These are phyloP conservation scores for Schizopygopsis pylzovi DNA, from an alignment of 2,797 vertebrate genomes.

Conservation along the genomic window DNA sequence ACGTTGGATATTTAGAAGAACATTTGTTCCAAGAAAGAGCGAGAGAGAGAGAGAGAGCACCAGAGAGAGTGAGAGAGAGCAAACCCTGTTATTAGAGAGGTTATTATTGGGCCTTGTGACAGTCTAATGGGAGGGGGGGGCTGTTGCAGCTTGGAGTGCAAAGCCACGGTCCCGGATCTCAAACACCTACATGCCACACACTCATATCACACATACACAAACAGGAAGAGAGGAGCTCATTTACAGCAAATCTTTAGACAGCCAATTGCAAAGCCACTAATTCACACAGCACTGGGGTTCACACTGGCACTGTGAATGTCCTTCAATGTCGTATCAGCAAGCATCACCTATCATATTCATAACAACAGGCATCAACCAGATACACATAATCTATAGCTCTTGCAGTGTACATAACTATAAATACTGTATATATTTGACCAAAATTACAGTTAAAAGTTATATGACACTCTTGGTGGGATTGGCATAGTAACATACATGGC, in stretches of 20 bases:
- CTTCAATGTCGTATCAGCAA: conserved; percentile 5
- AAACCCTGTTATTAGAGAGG: conserved; percentile 65
- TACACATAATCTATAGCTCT: neutral
- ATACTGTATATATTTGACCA: neutral
- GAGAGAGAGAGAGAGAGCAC: conserved; percentile 41
- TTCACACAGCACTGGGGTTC: conserved; percentile 47
- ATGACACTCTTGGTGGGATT: too few species aligned
- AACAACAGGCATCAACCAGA: neutral
- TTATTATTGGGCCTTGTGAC: conserved; percentile 65
- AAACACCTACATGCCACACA: conserved; percentile 44
- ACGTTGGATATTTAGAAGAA: conserved; percentile 56
- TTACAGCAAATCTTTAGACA: conserved; percentile 53
- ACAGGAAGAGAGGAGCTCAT: conserved; percentile 53
- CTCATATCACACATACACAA: conserved; percentile 30
- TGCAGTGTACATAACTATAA: neutral
- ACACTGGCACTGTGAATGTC: conserved; percentile 15
- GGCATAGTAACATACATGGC: too few species aligned
- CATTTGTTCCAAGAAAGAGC: conserved; percentile 46
- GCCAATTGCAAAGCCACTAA: conserved; percentile 13
- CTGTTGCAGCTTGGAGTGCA: conserved; percentile 55
- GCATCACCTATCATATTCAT: conserved; percentile 12
- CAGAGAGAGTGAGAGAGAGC: conserved; percentile 41
- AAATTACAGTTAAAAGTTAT: neutral
- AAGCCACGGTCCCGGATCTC: conserved; percentile 50
- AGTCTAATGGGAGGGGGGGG: conserved; percentile 64